Evolutionary conservation across 2,797 vertebrate genomes (phyloP), one percentile per base, ranked within the genome.

Genomic region (Fundulus diaphanus): DNA sequence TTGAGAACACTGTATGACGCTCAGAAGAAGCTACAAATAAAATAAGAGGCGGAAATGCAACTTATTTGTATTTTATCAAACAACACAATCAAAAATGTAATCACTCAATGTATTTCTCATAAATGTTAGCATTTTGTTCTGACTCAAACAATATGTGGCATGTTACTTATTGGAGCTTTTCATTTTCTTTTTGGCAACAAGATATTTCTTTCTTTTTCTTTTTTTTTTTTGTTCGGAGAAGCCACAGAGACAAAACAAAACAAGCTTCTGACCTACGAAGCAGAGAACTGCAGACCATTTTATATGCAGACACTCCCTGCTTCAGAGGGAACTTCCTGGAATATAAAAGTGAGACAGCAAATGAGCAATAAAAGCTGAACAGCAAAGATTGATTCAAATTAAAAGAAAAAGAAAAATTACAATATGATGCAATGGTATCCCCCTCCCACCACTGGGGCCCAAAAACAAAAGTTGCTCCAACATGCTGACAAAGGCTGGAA

Each of bases 181-280:
- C 8, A 33, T 57, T 66, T 70, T 40, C 74, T 81, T 40, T 56
- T 68, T 46, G 67, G 66, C 77, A 88, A 76, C 33, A 91, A 88
- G 82, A 88, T 88, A 35, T 89, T 94, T n/a, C n/a, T n/a, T n/a
- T n/a, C n/a, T 93, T 94, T 91, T 95, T 97, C 97, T 96, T 97
- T 96, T 98, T 87, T 94, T 93, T 93, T 90, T 95, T 97, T 97
- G 97, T 97, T 96, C 99, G 96, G 96, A 94, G 95, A 97, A 98
- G 96, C 97, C 97, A 98, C 96, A 96, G 96, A 97, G 94, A 98
- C 97, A 98, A 97, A 99, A 94, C 94, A 96, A 73, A 96, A 98
- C 98, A 99, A 99, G 97, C 97, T 97, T 99, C 98, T 99, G 98
- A 99, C 97, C 98, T 99, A 99, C 97, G 97, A 98, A 99, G 97